Base-by-base conservation (phyloP, 2,888 invertebrate species). In the Eustalomyia histrio region DNA sequence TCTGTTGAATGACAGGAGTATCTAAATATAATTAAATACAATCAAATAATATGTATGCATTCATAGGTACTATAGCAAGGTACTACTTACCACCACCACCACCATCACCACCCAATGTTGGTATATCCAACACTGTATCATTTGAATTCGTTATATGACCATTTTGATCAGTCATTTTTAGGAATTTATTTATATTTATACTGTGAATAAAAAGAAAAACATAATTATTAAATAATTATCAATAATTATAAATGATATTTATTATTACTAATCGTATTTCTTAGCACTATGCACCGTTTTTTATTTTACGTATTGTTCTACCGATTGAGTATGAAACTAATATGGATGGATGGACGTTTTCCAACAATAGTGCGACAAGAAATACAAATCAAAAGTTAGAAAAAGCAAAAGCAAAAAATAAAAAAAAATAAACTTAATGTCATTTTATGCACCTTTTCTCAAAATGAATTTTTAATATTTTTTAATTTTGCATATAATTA, bases 381-480 rank as follows among this genome's bases (percentile, higher is more conserved):
- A 47, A n/a, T 29, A 35, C 33, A 47, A 63, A 5, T 18, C 5
- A 8, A 61, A 35, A 63, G 39, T 29, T 29, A n/a, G n/a, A n/a
- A n/a, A n/a, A n/a, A n/a, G n/a, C n/a, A n/a, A n/a, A n/a, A n/a
- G n/a, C n/a, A n/a, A n/a, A n/a, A n/a, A n/a, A n/a, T n/a, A 65
- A 52, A 43, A 39, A 68, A 17, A 69, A 64, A 71, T 6, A 29
- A 6, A 16, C 24, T 39, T 10, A 75, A 68, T 72, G 69, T 43
- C 71, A 75, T 63, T 81, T 63, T 2, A 63, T 67, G 47, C 61
- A 71, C 65, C 69, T 67, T 74, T 67, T 76, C 52, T 29, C 55
- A 58, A 58, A 78, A 63, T 58, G 67, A 75, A 82, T 82, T 68
- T 72, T 82, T 68, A 76, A 79, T 82, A 63, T 67, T 81, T 67